Percentiles rank a stretch among this genome's conserved stretches.
Evolutionary conservation across 2,113 vertebrate genomes (phyloP).

Genomic region (Fregetta grallaria): DNA sequence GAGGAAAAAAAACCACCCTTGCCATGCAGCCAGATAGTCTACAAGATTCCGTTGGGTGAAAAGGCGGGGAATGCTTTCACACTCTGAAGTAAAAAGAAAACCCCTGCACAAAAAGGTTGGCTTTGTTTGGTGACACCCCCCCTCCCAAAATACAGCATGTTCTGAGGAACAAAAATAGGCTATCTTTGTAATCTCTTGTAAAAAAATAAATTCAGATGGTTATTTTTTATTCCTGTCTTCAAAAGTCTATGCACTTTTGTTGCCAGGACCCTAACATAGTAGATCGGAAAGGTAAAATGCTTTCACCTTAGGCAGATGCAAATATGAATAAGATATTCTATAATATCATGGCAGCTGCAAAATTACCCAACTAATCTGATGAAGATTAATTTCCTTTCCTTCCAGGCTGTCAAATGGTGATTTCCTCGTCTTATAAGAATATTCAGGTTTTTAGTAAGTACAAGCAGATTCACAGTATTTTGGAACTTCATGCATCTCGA

Average conservation of each 20-base stretch:
- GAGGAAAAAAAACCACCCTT: neutral
- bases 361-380: neutral
- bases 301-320: neutral
- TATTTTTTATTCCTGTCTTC: neutral
- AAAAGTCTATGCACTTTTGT: neutral
- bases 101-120: neutral
- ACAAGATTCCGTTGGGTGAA: neutral
- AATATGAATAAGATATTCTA: neutral
- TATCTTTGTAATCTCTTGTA: neutral
- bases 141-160: neutral
- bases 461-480: neutral
- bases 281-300: neutral
- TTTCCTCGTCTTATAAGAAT: neutral
- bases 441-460: neutral
- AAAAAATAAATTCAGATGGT: neutral
- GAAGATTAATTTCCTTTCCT: neutral
- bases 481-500: neutral
- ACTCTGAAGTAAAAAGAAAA: neutral
- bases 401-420: neutral
- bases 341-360: neutral
- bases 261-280: neutral
- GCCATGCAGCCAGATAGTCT: neutral
- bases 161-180: neutral
- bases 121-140: neutral
- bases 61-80: neutral